Conservation (phyloP, 2,113 vertebrate species). For the Turnix velox region DNA sequence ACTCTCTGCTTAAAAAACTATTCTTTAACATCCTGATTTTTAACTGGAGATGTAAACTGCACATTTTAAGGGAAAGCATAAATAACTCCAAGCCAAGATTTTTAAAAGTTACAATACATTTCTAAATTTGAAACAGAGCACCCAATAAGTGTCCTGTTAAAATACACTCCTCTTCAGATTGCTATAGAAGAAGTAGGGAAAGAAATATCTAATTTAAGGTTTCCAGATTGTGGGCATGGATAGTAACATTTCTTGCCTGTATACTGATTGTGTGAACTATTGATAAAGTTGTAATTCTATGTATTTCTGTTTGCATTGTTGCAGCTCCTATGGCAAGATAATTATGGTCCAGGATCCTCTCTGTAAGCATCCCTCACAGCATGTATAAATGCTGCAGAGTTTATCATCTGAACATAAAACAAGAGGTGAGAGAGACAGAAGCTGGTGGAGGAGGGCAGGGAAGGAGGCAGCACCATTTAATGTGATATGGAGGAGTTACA, state of each 20-base stretch:
- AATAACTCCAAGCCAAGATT: not conserved
- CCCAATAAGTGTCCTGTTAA: not conserved
- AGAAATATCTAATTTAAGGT: not conserved
- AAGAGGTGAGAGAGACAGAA: not conserved
- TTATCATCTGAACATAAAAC: not conserved
- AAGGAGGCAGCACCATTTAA: not conserved
- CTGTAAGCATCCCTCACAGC: not conserved
- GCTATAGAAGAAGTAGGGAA: not conserved
- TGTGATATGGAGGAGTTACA: not conserved
- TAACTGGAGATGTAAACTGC: not conserved
- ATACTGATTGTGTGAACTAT: not conserved
- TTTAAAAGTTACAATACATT: not conserved
- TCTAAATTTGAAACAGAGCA: not conserved
- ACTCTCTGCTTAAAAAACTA: not conserved
- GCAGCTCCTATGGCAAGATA: not conserved
- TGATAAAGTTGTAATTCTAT: not conserved
- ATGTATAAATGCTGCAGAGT: not conserved
- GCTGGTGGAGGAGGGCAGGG: not conserved
- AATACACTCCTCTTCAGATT: not conserved
- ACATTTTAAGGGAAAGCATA: not conserved
- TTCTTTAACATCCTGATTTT: not conserved
- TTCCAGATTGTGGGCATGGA: not conserved
- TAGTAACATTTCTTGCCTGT: not conserved
- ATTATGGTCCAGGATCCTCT: not conserved
- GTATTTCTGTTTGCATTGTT: not conserved